Percentiles rank a stretch among this genome's conserved stretches.
Evolutionary conservation across 2,797 vertebrate species (phyloP).

Genomic region (Cygnus olor): DNA sequence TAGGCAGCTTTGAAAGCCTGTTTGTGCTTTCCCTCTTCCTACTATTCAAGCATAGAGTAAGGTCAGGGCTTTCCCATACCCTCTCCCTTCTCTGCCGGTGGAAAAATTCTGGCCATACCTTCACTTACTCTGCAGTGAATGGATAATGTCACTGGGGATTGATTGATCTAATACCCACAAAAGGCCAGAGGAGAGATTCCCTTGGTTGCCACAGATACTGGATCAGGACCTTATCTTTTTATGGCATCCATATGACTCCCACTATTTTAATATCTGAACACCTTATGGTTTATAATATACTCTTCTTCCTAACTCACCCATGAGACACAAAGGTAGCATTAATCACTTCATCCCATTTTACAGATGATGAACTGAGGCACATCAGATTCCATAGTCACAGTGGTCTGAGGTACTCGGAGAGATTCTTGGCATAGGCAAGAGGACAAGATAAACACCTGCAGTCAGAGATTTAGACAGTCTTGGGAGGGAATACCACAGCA

Average conservation of each 20-base stretch:
- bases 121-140: constrained; percentile 73
- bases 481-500: neutral
- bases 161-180: constrained; percentile 76
- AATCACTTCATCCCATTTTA: constrained; percentile 73
- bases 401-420: constrained; percentile 16
- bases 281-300: constrained; percentile 51
- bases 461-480: constrained; percentile 39
- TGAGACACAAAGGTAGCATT: constrained; percentile 58
- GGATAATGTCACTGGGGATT: constrained; percentile 75
- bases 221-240: constrained; percentile 74
- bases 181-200: constrained; percentile 74
- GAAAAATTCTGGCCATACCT: constrained; percentile 75
- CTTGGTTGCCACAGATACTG: constrained; percentile 76
- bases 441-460: constrained; percentile 57
- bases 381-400: constrained; percentile 39
- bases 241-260: constrained; percentile 60
- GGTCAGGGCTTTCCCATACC: constrained; percentile 75
- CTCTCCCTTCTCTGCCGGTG: constrained; percentile 73
- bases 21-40: constrained; percentile 75
- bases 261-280: constrained; percentile 69
- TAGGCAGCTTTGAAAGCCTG: constrained; percentile 75
- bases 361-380: constrained; percentile 64
- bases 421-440: constrained; percentile 44
- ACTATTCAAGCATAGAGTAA: constrained; percentile 74
- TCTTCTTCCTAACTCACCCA: constrained; percentile 45